Conservation (phyloP, 2,113 vertebrate species). For the Atractosteus spatula region DNA sequence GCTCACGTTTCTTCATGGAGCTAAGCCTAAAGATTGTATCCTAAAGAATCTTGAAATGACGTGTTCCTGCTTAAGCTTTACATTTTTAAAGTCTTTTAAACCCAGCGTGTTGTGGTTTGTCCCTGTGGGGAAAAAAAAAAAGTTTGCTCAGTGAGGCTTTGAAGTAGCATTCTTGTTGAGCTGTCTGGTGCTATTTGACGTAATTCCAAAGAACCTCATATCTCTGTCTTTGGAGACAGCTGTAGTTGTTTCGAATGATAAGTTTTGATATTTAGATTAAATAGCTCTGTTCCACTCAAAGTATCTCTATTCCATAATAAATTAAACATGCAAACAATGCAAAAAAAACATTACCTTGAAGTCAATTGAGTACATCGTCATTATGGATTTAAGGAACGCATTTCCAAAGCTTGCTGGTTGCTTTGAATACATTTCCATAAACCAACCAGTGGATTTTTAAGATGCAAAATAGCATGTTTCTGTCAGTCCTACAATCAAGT, state of each 20-base stretch:
- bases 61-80: no score
- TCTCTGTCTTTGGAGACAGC: constrained; percentile 48
- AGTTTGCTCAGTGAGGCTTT: no score
- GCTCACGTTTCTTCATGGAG: no score
- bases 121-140: no score
- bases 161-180: constrained; percentile 9
- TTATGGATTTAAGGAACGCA: constrained; percentile 13
- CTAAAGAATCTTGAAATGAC: no score
- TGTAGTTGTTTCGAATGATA: constrained; percentile 60
- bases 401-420: background rate
- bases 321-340: constrained; percentile 35
- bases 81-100: no score
- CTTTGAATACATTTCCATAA: no score
- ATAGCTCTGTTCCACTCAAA: constrained; percentile 40
- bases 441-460: no score
- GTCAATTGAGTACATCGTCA: constrained; percentile 27
- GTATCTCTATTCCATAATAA: constrained; percentile 40
- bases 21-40: no score
- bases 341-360: constrained; percentile 8
- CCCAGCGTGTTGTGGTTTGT: no score
- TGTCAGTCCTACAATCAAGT: no score
- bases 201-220: constrained; percentile 51
- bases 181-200: constrained; percentile 58
- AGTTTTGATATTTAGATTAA: constrained; percentile 52
- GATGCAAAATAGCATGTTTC: no score